Base-by-base conservation (phyloP, 2,888 invertebrate species). In the Parascotia fuliginaria region DNA sequence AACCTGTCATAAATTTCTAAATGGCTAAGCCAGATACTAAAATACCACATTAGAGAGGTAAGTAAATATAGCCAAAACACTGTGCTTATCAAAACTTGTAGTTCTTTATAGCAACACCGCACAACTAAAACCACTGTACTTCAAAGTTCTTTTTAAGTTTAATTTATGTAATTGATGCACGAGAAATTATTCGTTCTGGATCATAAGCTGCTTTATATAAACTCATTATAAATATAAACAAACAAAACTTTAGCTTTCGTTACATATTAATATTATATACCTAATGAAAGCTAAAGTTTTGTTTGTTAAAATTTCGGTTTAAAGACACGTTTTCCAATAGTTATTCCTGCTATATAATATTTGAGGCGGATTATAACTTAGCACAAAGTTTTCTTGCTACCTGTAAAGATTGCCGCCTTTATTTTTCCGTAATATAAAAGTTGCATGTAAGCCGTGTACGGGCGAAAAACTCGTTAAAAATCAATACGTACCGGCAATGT, bases 401-500 rank as follows among this genome's bases (percentile, higher is more conserved):
- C 39, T 54, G 32, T 40, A 52, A 48, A 55, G 34, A 65, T 46
- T 15, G 32, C 55, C 32, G 31, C 16, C 24, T 41, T 52, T 51
- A 57, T 62, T 50, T 58, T 43, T 19, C 14, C 38, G 28, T 45
- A 43, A 52, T 44, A 53, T 45, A 45, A 58, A 62, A 66, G 54
- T 62, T 60, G 53, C 45, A 49, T 45, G 51, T 58, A 52, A 52
- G 49, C 49, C 46, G 28, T 36, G 43, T 40, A 42, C 41, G 42
- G 39, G 51, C 55, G 58, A 69, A 74, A 74, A 75, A 68, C 77
- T 73, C 65, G 73, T 75, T 74, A 72, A 80, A 83, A 84, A 84
- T 83, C 83, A 81, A 84, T 84, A 84, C 73, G 46, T 29, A 48
- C 45, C 42, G 57, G 36, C 63, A 52, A 57, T 83, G 81, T 85